Evolutionary conservation across 1,140 invertebrate genomes (phyloP).

Genomic region (Maconellicoccus hirsutus): DNA sequence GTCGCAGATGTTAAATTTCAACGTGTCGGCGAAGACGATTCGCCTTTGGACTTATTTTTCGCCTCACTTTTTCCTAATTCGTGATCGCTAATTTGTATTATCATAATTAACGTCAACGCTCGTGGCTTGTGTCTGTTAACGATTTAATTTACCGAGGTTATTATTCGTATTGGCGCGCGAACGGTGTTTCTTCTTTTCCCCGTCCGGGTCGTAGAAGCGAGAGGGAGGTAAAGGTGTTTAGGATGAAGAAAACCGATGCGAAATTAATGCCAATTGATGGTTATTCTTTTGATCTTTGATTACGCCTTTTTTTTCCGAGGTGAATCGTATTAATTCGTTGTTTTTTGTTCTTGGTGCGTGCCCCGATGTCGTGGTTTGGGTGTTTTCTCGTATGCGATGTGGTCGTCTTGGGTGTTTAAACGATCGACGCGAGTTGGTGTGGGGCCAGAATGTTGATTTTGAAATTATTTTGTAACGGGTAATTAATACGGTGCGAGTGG

Average conservation of each 20-base stretch:
- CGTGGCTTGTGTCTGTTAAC: slow-evolving; percentile 1
- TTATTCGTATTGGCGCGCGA: no score
- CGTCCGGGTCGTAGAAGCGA: background rate
- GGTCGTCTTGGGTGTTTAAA: background rate
- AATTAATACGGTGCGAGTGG: background rate
- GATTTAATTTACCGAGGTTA: background rate
- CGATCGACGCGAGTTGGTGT: background rate
- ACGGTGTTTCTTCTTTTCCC: no score
- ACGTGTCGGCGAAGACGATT: no score
- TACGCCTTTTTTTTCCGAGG: background rate
- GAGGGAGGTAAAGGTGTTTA: background rate
- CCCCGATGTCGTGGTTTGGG: no score
- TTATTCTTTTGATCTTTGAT: background rate
- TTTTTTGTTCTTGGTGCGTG: no score
- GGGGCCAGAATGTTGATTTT: slow-evolving; percentile 1
- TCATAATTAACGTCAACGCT: background rate
- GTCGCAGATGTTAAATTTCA: no score
- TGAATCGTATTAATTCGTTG: background rate
- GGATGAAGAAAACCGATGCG: no score
- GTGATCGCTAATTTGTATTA: slow-evolving; percentile 9
- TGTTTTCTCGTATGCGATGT: no score
- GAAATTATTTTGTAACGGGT: slow-evolving; percentile 9
- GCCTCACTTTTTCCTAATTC: background rate
- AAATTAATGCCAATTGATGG: no score
- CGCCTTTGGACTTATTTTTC: no score